Percentiles rank a stretch among this genome's conserved stretches.
These are phyloP conservation scores for Pharmacophagus antenor DNA, from an alignment of 2,888 invertebrate genomes.

Conservation along the genomic window DNA sequence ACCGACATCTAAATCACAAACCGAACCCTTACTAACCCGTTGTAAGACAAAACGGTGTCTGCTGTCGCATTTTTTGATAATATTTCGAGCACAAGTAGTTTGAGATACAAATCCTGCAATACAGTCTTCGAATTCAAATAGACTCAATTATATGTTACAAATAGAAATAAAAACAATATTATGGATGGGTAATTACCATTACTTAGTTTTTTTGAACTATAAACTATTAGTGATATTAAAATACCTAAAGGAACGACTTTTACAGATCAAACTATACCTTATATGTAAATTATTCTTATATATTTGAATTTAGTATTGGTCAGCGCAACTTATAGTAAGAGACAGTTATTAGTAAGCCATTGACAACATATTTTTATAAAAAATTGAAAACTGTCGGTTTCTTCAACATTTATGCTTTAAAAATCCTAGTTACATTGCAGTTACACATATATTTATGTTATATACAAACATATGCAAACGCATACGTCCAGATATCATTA, in stretches of 20 bases:
- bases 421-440: constrained; percentile 29
- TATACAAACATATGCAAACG: constrained; percentile 26
- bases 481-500: constrained; percentile 11
- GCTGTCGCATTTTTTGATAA: too few species aligned
- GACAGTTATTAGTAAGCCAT: constrained; percentile 32
- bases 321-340: constrained; percentile 53
- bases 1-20: constrained; percentile 66
- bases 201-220: constrained; percentile 21
- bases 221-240: constrained; percentile 30
- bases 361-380: constrained; percentile 27
- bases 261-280: constrained; percentile 42
- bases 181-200: constrained; percentile 16
- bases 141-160: not conserved
- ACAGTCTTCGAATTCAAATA: constrained; percentile 21
- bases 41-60: too few species aligned
- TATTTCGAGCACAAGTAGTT: too few species aligned
- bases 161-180: not conserved
- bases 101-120: constrained; percentile 6
- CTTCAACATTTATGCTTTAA: constrained; percentile 18
- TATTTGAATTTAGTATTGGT: constrained; percentile 49
- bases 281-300: constrained; percentile 40
- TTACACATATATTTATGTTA: constrained; percentile 25
- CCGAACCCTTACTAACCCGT: too few species aligned
- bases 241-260: constrained; percentile 46
- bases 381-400: constrained; percentile 27